A percentile compares a stretch with the other conserved stretches of the same genome.
These are phyloP conservation scores for Iguana delicatissima DNA, from an alignment of 2,797 vertebrate species.

Conservation along the genomic window DNA sequence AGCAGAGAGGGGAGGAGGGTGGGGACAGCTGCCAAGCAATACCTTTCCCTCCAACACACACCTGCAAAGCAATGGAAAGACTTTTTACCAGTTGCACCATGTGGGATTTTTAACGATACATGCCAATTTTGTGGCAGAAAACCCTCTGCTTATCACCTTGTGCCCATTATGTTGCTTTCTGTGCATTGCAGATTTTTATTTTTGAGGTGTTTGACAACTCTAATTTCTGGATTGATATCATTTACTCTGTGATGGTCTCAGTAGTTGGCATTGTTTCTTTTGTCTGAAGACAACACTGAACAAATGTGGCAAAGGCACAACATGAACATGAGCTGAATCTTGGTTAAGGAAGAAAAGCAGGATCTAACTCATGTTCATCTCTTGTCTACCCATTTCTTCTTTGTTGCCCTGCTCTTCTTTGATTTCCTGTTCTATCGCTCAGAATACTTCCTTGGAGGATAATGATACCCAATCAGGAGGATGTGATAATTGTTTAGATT, in stretches of 20 bases:
- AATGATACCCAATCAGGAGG: neutral
- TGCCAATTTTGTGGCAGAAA: neutral
- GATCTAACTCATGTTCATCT: neutral
- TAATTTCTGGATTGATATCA: too few relatives aligned
- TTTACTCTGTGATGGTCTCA: neutral
- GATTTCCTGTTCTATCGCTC: neutral
- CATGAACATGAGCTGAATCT: too few relatives aligned
- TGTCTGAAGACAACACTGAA: too few relatives aligned
- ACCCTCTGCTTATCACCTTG: neutral
- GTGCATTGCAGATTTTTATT: neutral
- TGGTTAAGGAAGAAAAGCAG: neutral
- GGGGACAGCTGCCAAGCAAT: constrained; percentile 67
- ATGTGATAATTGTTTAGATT: neutral
- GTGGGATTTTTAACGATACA: constrained; percentile 65
- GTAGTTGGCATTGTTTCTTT: neutral
- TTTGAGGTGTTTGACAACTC: too few relatives aligned
- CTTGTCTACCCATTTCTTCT: neutral
- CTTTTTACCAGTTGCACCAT: constrained; percentile 55
- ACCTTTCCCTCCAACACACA: constrained; percentile 63
- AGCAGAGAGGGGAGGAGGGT: constrained; percentile 56
- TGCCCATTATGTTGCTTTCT: neutral
- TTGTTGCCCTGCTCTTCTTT: neutral
- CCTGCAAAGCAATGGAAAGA: constrained; percentile 75
- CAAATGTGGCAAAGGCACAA: too few relatives aligned
- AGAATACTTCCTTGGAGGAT: constrained; percentile 10